These are phyloP conservation scores for Circus cinereus DNA, from an alignment of 2,797 vertebrate genomes.

Conservation along the genomic window DNA sequence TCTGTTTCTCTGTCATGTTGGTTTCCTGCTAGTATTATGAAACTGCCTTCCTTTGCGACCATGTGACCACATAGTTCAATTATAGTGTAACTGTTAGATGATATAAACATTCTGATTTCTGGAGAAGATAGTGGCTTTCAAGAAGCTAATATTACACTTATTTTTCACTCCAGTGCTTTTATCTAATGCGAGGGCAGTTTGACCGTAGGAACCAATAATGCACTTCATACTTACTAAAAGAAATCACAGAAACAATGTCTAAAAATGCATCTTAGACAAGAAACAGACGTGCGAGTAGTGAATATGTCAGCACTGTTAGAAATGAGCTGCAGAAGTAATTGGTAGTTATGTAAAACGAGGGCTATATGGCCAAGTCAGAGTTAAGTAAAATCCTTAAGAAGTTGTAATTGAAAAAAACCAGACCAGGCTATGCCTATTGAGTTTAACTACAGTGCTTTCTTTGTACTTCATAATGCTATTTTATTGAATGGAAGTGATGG, in stretches of 20 bases:
- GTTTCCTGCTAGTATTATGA: background rate
- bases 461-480: background rate
- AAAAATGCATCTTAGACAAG: background rate
- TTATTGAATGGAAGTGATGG: background rate
- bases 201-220: background rate
- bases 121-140: background rate
- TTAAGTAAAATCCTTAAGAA: background rate
- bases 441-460: background rate
- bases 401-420: background rate
- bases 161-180: background rate
- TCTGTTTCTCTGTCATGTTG: background rate
- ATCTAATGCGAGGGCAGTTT: background rate
- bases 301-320: background rate
- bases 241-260: background rate
- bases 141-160: background rate
- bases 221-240: background rate
- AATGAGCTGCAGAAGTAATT: background rate
- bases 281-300: background rate
- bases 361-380: background rate
- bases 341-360: background rate
- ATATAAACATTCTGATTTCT: background rate
- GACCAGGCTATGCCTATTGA: background rate
- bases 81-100: background rate
- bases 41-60: background rate
- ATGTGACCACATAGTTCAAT: background rate